Percentiles rank a stretch among this genome's conserved stretches.
Evolutionary conservation across 2,797 vertebrate genomes (phyloP).

Genomic region (Bufotes viridis): DNA sequence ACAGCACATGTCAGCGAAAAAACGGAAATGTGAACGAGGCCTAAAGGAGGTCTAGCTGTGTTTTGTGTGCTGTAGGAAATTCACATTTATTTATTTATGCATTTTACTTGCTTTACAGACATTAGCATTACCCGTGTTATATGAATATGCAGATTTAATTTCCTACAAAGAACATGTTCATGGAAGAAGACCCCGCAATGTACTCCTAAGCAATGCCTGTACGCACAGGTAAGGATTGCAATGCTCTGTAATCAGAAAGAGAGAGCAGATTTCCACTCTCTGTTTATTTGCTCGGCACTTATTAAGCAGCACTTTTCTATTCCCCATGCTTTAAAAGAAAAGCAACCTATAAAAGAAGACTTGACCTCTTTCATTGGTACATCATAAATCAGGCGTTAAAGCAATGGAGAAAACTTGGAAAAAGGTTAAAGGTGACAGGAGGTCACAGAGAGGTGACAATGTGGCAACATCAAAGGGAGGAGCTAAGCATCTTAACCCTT

Average conservation of each 20-base stretch:
- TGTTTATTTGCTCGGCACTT: constrained; percentile 75
- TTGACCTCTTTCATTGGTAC: constrained; percentile 77
- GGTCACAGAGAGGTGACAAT: constrained; percentile 78
- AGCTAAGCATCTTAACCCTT: constrained; percentile 54
- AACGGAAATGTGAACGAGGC: too few species aligned
- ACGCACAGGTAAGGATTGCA: constrained; percentile 61
- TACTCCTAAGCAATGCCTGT: background rate
- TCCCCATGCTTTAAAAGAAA: constrained; percentile 75
- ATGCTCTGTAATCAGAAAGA: constrained; percentile 50
- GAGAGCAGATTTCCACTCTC: constrained; percentile 71
- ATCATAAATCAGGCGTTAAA: constrained; percentile 84
- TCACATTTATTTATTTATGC: background rate
- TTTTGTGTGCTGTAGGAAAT: too few species aligned
- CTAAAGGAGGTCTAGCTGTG: too few species aligned
- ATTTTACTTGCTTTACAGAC: too few species aligned
- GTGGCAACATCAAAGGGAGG: constrained; percentile 73
- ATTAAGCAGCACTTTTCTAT: constrained; percentile 78
- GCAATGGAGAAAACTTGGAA: constrained; percentile 77
- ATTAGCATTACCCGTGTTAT: background rate
- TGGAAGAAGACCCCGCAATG: background rate
- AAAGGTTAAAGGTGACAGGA: constrained; percentile 81
- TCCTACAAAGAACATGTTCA: background rate
- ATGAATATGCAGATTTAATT: background rate
- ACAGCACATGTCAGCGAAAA: too few species aligned
- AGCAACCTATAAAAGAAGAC: constrained; percentile 81